Percentiles rank a stretch among this genome's conserved stretches.
Conservation (phyloP, 2,888 invertebrate genomes). For the Tipula helvola region DNA sequence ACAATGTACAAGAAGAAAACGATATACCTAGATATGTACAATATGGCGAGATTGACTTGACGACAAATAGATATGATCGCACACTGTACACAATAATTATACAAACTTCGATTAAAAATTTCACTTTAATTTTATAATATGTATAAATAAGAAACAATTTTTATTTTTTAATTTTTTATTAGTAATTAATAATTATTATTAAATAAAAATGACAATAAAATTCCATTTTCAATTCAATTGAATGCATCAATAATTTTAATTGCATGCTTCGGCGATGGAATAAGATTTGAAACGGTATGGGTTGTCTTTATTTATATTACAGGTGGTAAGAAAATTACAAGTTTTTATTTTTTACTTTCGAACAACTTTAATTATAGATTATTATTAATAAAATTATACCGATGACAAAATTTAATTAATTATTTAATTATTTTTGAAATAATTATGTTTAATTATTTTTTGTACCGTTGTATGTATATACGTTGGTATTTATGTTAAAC, state of each 20-base stretch:
- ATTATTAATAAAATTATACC: neutral
- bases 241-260: constrained; percentile 4
- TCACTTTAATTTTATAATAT: neutral
- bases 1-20: neutral
- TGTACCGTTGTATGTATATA: no score
- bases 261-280: neutral
- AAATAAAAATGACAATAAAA: neutral
- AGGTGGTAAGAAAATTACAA: neutral
- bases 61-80: neutral
- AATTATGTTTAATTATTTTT: no score
- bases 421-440: neutral
- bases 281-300: neutral
- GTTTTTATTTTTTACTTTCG: neutral
- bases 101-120: neutral
- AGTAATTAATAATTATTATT: neutral
- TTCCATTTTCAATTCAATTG: neutral
- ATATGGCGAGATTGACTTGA: neutral
- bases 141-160: neutral
- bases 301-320: neutral
- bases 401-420: neutral
- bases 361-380: neutral
- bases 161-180: neutral
- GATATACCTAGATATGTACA: neutral
- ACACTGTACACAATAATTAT: neutral
- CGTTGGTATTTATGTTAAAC: no score